A percentile compares a stretch with the other conserved stretches of the same genome.
Evolutionary conservation across 1,140 invertebrate genomes (phyloP).

Genomic region (Camponotus vicinus): DNA sequence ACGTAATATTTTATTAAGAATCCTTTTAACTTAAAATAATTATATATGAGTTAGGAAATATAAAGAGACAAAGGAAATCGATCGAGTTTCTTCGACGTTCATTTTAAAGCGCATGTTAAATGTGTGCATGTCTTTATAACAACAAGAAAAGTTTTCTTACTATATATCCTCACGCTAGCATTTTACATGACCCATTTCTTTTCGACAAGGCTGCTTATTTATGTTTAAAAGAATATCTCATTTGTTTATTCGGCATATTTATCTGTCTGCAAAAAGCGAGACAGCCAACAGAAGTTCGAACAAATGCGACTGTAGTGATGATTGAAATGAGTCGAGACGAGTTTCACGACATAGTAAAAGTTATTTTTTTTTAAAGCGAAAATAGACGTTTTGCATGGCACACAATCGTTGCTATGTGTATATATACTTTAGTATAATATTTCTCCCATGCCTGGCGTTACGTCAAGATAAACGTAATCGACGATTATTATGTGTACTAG

Average conservation of each 20-base stretch:
- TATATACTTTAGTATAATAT: conserved; percentile 25
- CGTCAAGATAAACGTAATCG: conserved; percentile 52
- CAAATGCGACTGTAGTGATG: neutral
- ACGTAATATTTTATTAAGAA: neutral
- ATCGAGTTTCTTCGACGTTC: conserved; percentile 5
- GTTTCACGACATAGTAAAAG: neutral
- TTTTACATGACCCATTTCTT: conserved; percentile 18
- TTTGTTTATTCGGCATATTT: conserved; percentile 21
- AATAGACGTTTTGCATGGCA: conserved; percentile 40
- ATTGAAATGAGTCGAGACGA: neutral
- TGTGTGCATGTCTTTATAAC: neutral
- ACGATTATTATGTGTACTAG: conserved; percentile 27
- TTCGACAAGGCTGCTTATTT: conserved; percentile 1
- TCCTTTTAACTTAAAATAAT: neutral
- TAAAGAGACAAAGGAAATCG: neutral
- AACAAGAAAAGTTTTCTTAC: conserved; percentile 18
- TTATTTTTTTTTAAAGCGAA: conserved; percentile 24
- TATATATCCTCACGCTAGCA: neutral
- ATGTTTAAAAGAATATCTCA: neutral
- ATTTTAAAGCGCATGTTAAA: neutral
- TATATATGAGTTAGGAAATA: neutral
- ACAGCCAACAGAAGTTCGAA: conserved; percentile 9
- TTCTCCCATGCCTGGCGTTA: conserved; percentile 48
- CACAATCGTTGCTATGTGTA: conserved; percentile 43
- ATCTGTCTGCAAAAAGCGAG: neutral